Evolutionary conservation across 2,888 invertebrate genomes (phyloP).

Genomic region (Lissocephala sabroskyi): DNA sequence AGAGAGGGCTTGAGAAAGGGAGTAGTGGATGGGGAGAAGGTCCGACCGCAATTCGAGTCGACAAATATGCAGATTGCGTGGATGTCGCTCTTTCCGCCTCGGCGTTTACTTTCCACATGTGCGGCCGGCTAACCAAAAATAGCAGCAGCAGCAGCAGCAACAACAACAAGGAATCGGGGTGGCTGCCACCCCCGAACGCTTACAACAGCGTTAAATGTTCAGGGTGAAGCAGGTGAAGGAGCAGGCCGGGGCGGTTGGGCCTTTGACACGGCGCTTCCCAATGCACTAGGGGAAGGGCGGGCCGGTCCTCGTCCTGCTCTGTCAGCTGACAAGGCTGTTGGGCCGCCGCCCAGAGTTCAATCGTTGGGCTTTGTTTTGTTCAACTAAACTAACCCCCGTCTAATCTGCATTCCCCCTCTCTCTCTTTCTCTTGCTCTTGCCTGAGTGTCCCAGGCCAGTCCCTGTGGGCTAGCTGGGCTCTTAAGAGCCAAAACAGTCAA

Average conservation of each 20-base stretch:
- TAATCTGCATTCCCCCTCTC: constrained; percentile 29
- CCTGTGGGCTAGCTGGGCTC: constrained; percentile 16
- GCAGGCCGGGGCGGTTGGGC: too few relatives aligned
- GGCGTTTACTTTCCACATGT: constrained; percentile 53
- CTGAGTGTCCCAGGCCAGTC: constrained; percentile 9
- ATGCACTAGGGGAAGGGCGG: too few relatives aligned
- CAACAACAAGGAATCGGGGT: constrained; percentile 11
- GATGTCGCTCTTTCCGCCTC: not conserved
- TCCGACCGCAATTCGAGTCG: constrained; percentile 62
- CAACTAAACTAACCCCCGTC: too few relatives aligned
- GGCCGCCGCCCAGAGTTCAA: too few relatives aligned
- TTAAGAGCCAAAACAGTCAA: constrained; percentile 43
- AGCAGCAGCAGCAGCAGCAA: constrained; percentile 18
- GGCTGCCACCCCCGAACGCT: not conserved
- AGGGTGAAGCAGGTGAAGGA: too few relatives aligned
- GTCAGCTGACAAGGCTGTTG: too few relatives aligned
- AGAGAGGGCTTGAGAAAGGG: constrained; percentile 7
- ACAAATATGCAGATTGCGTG: constrained; percentile 60
- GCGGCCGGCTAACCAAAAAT: constrained; percentile 28
- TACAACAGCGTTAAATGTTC: not conserved
- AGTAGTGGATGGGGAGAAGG: constrained; percentile 24
- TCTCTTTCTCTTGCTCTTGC: not conserved
- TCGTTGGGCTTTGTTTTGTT: constrained; percentile 12
- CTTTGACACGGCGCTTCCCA: too few relatives aligned
- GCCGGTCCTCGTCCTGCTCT: too few relatives aligned